These are phyloP conservation scores for Ptychoptera albimana DNA, from an alignment of 2,888 invertebrate species.

Conservation along the genomic window DNA sequence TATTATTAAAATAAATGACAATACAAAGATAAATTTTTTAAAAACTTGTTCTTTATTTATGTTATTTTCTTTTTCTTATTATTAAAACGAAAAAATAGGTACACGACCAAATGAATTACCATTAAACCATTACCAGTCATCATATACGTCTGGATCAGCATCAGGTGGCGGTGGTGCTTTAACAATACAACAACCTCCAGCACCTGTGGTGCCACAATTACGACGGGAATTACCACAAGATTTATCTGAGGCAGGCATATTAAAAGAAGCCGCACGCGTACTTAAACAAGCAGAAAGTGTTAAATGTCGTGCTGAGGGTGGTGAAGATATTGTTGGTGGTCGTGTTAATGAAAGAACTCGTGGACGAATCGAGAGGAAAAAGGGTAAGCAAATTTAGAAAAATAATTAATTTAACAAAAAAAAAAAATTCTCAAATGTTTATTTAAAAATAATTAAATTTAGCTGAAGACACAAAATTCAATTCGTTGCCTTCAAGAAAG, in stretches of 20 bases:
- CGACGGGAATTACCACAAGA: constrained; percentile 48
- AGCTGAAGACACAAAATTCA: constrained; percentile 46
- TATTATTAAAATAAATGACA: no score
- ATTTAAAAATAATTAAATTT: not conserved
- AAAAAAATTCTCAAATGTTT: not conserved
- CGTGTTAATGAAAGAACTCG: constrained; percentile 7
- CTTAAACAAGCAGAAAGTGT: constrained; percentile 54
- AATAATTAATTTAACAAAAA: not conserved
- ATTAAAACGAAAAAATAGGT: constrained; percentile 21
- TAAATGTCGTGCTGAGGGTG: constrained; percentile 36
- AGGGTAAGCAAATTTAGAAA: not conserved
- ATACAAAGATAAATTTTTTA: no score
- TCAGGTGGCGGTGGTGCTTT: no score
- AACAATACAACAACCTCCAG: no score
- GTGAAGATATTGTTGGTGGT: constrained; percentile 2
- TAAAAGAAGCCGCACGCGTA: constrained; percentile 60
- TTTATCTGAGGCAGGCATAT: constrained; percentile 52
- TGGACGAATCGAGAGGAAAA: constrained; percentile 8
- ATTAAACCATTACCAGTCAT: no score
- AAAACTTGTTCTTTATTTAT: no score
- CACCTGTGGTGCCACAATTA: constrained; percentile 13
- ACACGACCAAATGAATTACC: constrained; percentile 15
- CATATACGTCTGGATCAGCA: no score
- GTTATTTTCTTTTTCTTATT: constrained; percentile 2
- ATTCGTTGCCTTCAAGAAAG: constrained; percentile 48